These are phyloP conservation scores for Cheilinus undulatus DNA, from an alignment of 2,113 vertebrate species.

Conservation along the genomic window DNA sequence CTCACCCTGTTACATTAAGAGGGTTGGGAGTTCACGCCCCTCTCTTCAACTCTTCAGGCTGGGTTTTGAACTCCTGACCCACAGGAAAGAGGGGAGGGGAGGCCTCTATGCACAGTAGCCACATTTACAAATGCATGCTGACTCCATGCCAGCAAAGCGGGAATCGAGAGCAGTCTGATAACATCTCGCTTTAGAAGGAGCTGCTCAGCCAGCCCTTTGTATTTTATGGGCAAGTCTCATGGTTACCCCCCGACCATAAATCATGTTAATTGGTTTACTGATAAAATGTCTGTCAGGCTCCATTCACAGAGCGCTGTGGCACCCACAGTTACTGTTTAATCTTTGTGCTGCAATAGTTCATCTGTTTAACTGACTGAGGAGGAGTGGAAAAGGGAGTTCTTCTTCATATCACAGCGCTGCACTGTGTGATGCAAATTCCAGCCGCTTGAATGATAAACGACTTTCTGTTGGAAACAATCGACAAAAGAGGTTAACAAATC, in stretches of 20 bases:
- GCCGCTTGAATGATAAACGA: constrained; percentile 53
- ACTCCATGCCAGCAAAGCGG: constrained; percentile 76
- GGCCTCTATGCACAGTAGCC: constrained; percentile 76
- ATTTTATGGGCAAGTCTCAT: constrained; percentile 75
- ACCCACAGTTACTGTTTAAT: constrained; percentile 79
- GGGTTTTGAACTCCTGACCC: constrained; percentile 82
- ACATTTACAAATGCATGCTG: constrained; percentile 82
- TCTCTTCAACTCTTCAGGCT: constrained; percentile 72
- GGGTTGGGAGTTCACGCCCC: constrained; percentile 78
- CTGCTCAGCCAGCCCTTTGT: constrained; percentile 75
- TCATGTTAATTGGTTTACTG: constrained; percentile 83
- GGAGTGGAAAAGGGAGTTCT: constrained; percentile 56
- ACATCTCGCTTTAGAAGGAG: constrained; percentile 77
- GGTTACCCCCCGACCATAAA: constrained; percentile 77
- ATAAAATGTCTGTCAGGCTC: constrained; percentile 80
- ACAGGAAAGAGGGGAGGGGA: constrained; percentile 26
- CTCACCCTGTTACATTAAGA: constrained; percentile 70
- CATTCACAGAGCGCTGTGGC: constrained; percentile 68
- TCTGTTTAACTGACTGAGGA: constrained; percentile 77
- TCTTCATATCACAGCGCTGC: constrained; percentile 45
- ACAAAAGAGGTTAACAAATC: constrained; percentile 18
- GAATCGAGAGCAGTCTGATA: constrained; percentile 73
- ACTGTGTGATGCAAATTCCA: constrained; percentile 63
- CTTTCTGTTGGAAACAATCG: constrained; percentile 33
- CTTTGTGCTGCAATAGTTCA: constrained; percentile 76